phyloP scores from a whole-genome alignment of 2,888 invertebrate genomes.

The Gerris lacustris region DNA sequence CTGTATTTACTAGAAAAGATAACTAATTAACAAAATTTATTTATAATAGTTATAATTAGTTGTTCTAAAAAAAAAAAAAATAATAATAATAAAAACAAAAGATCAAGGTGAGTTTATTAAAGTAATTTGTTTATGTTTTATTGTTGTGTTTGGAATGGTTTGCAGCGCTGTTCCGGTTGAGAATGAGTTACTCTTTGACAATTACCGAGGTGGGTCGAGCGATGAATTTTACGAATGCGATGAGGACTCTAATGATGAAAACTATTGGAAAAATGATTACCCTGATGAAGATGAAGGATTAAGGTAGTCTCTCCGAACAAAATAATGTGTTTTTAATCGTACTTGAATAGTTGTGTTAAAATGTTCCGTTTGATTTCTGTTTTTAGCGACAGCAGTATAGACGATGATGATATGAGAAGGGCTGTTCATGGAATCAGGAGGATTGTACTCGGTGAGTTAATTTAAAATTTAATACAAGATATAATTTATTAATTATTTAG shows the following conservation, averaged over 20 bases:
- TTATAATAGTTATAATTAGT: too few species aligned
- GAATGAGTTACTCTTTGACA: conserved; percentile 37
- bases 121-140: conserved; percentile 12
- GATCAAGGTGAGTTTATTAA: background rate
- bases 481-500: background rate
- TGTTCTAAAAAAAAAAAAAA: background rate
- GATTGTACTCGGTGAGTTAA: conserved; percentile 24
- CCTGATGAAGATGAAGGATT: conserved; percentile 33
- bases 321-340: background rate
- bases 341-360: background rate
- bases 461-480: conserved; percentile 7
- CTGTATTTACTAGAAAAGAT: too few species aligned
- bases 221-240: conserved; percentile 31
- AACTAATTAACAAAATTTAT: too few species aligned
- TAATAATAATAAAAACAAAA: background rate
- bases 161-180: conserved; percentile 37
- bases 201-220: conserved; percentile 21
- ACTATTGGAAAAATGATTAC: conserved; percentile 36
- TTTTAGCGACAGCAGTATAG: conserved; percentile 19
- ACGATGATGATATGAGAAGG: conserved; percentile 25
- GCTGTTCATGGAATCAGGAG: conserved; percentile 21
- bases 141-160: conserved; percentile 12
- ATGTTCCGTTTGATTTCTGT: background rate
- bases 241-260: conserved; percentile 36
- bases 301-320: background rate